phyloP scores from a whole-genome alignment of 2,797 vertebrate species.

The Monodelphis domestica region DNA sequence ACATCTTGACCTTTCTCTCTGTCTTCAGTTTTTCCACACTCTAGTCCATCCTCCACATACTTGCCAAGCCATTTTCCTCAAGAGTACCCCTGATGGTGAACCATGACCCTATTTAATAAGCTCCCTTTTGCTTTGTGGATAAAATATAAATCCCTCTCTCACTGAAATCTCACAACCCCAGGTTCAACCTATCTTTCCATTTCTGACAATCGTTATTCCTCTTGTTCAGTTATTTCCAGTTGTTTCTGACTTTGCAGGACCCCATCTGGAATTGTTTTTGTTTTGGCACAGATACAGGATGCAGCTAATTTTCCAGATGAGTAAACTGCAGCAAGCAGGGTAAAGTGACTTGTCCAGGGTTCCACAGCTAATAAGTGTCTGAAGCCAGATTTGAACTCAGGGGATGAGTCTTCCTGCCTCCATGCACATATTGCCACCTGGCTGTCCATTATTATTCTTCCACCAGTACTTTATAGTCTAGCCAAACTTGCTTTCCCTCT shows the following conservation, averaged over 20 bases:
- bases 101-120: background rate
- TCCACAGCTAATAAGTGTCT: background rate
- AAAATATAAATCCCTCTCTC: background rate
- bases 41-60: background rate
- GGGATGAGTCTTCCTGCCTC: background rate
- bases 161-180: background rate
- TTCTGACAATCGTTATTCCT: background rate
- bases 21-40: background rate
- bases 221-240: background rate
- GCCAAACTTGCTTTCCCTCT: background rate
- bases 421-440: background rate
- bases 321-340: background rate
- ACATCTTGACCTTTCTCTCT: background rate
- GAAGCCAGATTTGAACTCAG: background rate
- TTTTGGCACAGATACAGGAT: background rate
- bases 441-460: background rate
- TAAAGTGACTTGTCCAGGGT: background rate
- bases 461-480: background rate
- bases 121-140: background rate
- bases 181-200: background rate
- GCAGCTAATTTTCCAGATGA: background rate
- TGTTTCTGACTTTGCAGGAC: too few relatives aligned
- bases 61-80: background rate
- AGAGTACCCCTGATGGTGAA: background rate
- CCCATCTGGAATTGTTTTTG: background rate